Evolutionary conservation across 2,797 vertebrate genomes (phyloP), one percentile per base, ranked within the genome.

Genomic region (Anniella stebbinsi): DNA sequence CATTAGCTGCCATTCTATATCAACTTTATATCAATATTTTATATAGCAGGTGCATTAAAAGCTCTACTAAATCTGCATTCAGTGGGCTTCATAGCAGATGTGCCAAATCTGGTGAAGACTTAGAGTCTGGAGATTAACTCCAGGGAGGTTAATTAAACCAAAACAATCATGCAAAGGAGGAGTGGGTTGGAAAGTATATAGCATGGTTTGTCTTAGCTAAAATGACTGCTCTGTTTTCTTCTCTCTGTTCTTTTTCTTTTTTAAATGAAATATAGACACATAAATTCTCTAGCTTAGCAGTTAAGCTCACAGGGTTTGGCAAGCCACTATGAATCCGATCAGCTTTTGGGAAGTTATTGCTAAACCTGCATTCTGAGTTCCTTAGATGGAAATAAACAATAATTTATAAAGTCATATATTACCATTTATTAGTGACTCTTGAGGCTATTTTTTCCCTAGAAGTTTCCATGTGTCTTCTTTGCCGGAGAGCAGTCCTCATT

Each of bases 1-100:
- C 66, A 60, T 80, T 72, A 80, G 38, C 54, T 72, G 54, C 48
- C 28, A 38, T 70, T 78, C 70, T 88, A 57, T 81, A 80, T 38
- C 28, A 36, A 90, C 82, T 2, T 41, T 30, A 57, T 90, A 57
- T 90, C 18, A 11, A 0, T 92, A 92, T 90, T 30, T 4, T 77
- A 54, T 41, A 0, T 0, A 84, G 48, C 4, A 33, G 21, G 60
- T 80, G 28, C n/a, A 67, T 89, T 54, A 45, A n/a, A 78, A 25
- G 66, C 18, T 88, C 76, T 57, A 18, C 21, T 83, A 51, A 73
- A 82, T 80, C 90, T 89, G 25, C 25, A 87, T 57, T 8, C n/a
- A 41, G 21, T 63, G 28, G 28, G 80, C 86, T 13, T 36, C 83
- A 72, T 72, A 18, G n/a, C 9, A 66, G 30, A 60, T 57, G 28